Evolutionary conservation across 2,888 invertebrate species (phyloP), one percentile per base, ranked within the genome.

Genomic region (Heliconius hortense): DNA sequence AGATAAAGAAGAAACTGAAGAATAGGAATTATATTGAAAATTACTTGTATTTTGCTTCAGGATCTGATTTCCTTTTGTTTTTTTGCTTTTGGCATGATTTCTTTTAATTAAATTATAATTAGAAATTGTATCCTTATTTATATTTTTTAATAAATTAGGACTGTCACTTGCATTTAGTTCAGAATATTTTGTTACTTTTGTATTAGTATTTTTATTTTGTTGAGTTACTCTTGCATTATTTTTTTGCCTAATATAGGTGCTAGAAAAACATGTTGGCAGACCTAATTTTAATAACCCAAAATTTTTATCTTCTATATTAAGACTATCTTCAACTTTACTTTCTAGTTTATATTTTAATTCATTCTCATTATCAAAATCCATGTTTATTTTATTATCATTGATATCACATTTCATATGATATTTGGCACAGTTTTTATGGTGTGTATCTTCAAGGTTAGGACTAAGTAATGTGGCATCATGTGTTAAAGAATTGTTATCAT

Each of bases 261-360:
- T 84, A 8, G 80, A 79, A 83, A 89, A 89, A 74, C 83, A 77
- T 71, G 79, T 82, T 75, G 89, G 90, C 28, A 88, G 82, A 10
- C 85, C 86, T 77, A 85, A 85, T 39, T 76, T 72, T 21, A 77
- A n/a, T 53, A 77, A 67, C 35, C 73, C 72, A 26, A 18, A 10
- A 72, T 73, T 64, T 26, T 56, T 18, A 4, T 31, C 35, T 64
- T 74, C 59, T 60, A 35, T n/a, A 28, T 71, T 43, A 18, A 56
- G 15, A 18, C 60, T 43, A 7, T 31, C 35, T 18, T 72, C 62
- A 28, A n/a, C 39, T 72, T 74, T 67, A 59, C 59, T 73, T 73
- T 73, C 73, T 21, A 39, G 26, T 53, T 35, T 53, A 43, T 10
- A n/a, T 39, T 18, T 26, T 56, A 56, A 56, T 26, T 62, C 26